Percentiles rank a stretch among this genome's conserved stretches.
These are phyloP conservation scores for Leptinotarsa undecemlineata DNA, from an alignment of 1,140 invertebrate species.

Conservation along the genomic window DNA sequence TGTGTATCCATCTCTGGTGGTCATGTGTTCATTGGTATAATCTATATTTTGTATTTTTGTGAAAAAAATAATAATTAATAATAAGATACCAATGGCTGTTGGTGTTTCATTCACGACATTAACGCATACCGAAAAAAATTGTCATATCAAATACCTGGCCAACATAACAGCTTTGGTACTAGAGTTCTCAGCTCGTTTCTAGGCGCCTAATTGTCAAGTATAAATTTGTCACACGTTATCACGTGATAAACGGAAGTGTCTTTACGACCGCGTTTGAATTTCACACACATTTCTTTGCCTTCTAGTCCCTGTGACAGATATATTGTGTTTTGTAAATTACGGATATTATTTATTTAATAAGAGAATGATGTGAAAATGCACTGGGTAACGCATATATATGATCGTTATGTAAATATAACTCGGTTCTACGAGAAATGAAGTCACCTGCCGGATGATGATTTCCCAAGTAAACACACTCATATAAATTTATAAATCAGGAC, in stretches of 20 bases:
- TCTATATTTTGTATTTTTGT: too few relatives aligned
- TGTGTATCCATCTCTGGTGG: too few relatives aligned
- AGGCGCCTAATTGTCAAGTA: slow-evolving; percentile 21
- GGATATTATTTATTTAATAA: slow-evolving; percentile 21
- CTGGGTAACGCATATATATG: background rate
- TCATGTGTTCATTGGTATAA: too few relatives aligned
- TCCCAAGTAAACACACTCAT: too few relatives aligned
- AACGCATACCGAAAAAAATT: background rate
- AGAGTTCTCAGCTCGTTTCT: background rate
- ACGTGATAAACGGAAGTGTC: slow-evolving; percentile 28
- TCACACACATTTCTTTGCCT: slow-evolving; percentile 25
- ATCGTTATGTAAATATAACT: background rate
- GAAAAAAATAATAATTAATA: too few relatives aligned
- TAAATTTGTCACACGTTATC: slow-evolving; percentile 23
- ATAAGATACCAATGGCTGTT: too few relatives aligned
- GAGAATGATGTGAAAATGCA: slow-evolving; percentile 9
- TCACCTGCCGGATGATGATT: background rate
- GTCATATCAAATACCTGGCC: too few relatives aligned
- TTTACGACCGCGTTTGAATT: slow-evolving; percentile 26
- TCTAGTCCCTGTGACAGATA: slow-evolving; percentile 15
- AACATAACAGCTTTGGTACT: background rate
- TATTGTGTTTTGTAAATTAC: slow-evolving; percentile 22
- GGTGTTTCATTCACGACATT: background rate
- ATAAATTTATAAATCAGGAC: too few relatives aligned
- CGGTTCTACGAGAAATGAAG: background rate